Percentiles rank a stretch among this genome's conserved stretches.
Evolutionary conservation across 2,888 invertebrate genomes (phyloP).

Genomic region (Brenthis ino): DNA sequence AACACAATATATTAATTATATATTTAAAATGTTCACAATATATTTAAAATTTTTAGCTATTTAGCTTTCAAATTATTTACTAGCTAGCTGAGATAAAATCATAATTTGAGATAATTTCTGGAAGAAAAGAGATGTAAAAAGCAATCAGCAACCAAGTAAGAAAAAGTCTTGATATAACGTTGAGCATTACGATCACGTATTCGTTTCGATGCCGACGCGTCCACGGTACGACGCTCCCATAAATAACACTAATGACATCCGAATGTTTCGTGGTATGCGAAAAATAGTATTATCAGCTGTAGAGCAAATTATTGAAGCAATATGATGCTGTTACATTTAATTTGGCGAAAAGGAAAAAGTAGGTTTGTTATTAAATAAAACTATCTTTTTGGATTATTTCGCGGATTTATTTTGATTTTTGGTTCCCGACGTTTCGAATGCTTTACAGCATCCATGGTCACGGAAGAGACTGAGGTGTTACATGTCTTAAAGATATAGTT

Average conservation of each 20-base stretch:
- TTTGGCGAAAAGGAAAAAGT: too few relatives aligned
- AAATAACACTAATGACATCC: slow-evolving; percentile 78
- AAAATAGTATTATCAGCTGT: slow-evolving; percentile 26
- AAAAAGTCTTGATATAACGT: slow-evolving; percentile 7
- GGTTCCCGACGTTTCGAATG: too few relatives aligned
- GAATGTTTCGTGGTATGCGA: slow-evolving; percentile 51
- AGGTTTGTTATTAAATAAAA: too few relatives aligned
- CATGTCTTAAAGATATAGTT: too few relatives aligned
- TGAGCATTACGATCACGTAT: slow-evolving; percentile 43
- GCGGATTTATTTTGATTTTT: too few relatives aligned
- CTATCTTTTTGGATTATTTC: too few relatives aligned
- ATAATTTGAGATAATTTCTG: not conserved
- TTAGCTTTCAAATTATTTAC: not conserved
- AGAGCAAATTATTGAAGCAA: slow-evolving; percentile 14
- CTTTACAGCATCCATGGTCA: too few relatives aligned
- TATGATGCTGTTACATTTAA: too few relatives aligned
- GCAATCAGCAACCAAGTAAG: slow-evolving; percentile 6
- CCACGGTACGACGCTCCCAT: slow-evolving; percentile 66
- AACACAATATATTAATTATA: too few relatives aligned
- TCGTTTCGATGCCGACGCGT: slow-evolving; percentile 45
- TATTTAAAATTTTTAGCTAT: too few relatives aligned
- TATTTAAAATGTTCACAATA: too few relatives aligned
- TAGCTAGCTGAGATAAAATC: not conserved
- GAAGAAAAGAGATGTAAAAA: not conserved
- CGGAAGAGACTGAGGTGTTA: too few relatives aligned